Base-by-base conservation (phyloP, 2,797 vertebrate species). In the Cirrhinus molitorella region DNA sequence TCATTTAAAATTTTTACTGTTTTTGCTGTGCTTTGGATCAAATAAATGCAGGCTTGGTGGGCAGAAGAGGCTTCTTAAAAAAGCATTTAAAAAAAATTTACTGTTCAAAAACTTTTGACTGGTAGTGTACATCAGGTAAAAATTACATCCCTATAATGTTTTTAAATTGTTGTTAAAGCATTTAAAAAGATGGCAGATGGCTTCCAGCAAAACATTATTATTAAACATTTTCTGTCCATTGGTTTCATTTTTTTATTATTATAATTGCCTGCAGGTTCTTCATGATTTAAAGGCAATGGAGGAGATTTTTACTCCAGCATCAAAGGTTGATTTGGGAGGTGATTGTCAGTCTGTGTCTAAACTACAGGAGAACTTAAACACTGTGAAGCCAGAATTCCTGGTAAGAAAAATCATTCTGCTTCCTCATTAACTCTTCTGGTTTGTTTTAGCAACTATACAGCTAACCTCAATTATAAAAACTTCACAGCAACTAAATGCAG, bases 251-350 rank as follows among this genome's bases (percentile, higher is more conserved):
- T 59, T 19, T 79, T 34, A 2, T 14, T 82, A 34, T n/a, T n/a
- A 71, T 71, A 21, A 78, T 84, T 59, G 31, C 19, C 47, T 83
- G 65, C 89, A 99, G 97, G 95, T 94, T 47, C 86, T 88, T n/a
- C 89, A 87, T 88, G 95, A 94, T 87, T 87, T 98, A 85, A 92
- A 94, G 6, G 87, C 88, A 83, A 92, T 98, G 79, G 96, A 96
- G 65, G 94, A 97, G 57, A 90, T 92, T 21, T 93, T 98, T 70
- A 93, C 91, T 72, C 92, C 95, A n/a, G 89, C 93, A 67, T 92
- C 91, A 72, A 90, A 88, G n/a, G 82, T 97, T 87, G 96, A 97
- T 85, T 94, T 98, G 88, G 97, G 95, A 83, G 95, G 92, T 82
- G 95, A 95, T 72, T 85, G 92, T 85, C 91, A 91, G 83, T 91